phyloP scores from a whole-genome alignment of 1,140 invertebrate species.

The Caerostris darwini region DNA sequence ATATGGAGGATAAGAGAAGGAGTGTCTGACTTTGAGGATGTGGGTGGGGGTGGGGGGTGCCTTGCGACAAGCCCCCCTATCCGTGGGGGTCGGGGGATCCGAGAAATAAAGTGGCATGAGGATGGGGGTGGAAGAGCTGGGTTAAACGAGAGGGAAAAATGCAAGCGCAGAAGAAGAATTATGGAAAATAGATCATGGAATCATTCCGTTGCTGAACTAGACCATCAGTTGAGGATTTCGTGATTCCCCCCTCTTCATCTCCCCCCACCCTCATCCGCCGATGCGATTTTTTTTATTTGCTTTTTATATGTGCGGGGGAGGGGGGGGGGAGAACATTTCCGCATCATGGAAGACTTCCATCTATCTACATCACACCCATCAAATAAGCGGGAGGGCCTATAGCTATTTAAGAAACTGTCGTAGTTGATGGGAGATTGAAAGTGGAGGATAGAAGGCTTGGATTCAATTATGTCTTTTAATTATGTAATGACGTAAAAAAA shows the following conservation, averaged over 20 bases:
- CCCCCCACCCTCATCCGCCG: neutral
- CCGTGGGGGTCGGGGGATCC: neutral
- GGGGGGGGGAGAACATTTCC: constrained; percentile 65
- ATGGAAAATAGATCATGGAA: constrained; percentile 78
- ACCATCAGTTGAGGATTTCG: constrained; percentile 74
- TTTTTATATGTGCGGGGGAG: constrained; percentile 22
- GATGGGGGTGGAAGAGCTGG: constrained; percentile 40
- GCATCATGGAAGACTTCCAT: constrained; percentile 21
- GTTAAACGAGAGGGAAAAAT: constrained; percentile 78
- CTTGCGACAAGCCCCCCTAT: neutral
- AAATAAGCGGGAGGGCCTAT: constrained; percentile 49
- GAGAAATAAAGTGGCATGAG: constrained; percentile 73
- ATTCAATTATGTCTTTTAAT: constrained; percentile 77
- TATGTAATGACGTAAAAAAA: constrained; percentile 70
- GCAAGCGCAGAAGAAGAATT: constrained; percentile 77
- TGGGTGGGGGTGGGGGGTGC: neutral
- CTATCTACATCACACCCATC: constrained; percentile 59
- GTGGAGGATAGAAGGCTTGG: neutral
- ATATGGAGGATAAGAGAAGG: constrained; percentile 75
- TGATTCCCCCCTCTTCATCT: constrained; percentile 27
- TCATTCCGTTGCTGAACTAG: constrained; percentile 76
- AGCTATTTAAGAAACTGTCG: constrained; percentile 74
- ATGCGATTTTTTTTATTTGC: constrained; percentile 52
- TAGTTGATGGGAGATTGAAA: constrained; percentile 38
- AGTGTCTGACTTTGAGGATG: constrained; percentile 67